Percentiles rank a stretch among this genome's conserved stretches.
Evolutionary conservation across 30 jellyfish, hydroid and myxozoan species (phyloP).

Genomic region (Chrysaora quinquecirrha): DNA sequence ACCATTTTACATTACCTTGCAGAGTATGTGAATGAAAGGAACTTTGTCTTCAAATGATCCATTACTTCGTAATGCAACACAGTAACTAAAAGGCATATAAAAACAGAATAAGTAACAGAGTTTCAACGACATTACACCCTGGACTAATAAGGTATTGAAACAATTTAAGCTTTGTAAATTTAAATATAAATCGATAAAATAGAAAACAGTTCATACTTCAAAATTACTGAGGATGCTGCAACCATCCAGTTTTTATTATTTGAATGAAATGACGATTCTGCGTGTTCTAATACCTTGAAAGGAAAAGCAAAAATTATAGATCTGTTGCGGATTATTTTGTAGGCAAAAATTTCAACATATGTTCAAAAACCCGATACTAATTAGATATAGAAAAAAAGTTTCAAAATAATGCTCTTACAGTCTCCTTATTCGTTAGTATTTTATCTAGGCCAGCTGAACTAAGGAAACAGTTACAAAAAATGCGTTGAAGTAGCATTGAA

Average conservation of each 20-base stretch:
- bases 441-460: constrained; percentile 4
- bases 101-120: neutral
- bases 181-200: no score
- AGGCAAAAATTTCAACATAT: neutral
- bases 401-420: constrained; percentile 14
- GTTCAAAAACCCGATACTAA: neutral
- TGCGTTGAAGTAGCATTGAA: constrained; percentile 72
- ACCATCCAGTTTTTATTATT: constrained; percentile 61
- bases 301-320: no score
- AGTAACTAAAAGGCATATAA: constrained; percentile 47
- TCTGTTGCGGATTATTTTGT: neutral
- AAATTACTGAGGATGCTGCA: constrained; percentile 53
- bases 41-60: constrained; percentile 56
- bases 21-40: constrained; percentile 12
- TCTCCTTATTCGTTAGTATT: constrained; percentile 23
- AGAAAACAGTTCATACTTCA: constrained; percentile 36
- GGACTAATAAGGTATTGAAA: no score
- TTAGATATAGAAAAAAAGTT: no score
- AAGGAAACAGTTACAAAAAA: constrained; percentile 64
- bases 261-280: constrained; percentile 44
- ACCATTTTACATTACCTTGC: no score
- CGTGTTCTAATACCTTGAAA: constrained; percentile 58
- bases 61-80: constrained; percentile 22
- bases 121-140: neutral
- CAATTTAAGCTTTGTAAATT: no score